These are phyloP conservation scores for Lepus europaeus DNA, from an alignment of 2,113 vertebrate genomes.

Conservation along the genomic window DNA sequence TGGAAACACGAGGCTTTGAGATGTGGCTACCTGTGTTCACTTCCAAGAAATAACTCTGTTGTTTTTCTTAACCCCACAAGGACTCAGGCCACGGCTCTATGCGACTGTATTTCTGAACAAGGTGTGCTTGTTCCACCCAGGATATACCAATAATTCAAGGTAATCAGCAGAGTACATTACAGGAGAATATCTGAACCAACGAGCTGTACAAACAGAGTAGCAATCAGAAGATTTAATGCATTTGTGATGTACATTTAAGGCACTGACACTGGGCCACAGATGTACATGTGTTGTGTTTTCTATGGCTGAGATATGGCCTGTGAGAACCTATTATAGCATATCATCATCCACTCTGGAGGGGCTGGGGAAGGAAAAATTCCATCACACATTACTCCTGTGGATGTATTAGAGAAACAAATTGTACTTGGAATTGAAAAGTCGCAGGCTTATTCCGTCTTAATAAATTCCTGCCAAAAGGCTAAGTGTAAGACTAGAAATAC, in stretches of 20 bases:
- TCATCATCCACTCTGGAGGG: constrained; percentile 90
- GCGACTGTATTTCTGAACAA: constrained; percentile 87
- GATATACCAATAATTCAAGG: constrained; percentile 93
- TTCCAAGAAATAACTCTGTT: constrained; percentile 68
- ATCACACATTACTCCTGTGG: constrained; percentile 95
- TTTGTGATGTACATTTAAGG: constrained; percentile 99
- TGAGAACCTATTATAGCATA: constrained; percentile 98
- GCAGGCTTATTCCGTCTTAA: constrained; percentile 98
- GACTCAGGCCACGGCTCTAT: constrained; percentile 85
- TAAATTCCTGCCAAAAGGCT: constrained; percentile 98
- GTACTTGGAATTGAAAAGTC: constrained; percentile 99
- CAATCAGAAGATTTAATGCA: constrained; percentile 98
- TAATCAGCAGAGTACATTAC: constrained; percentile 93
- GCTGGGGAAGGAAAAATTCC: constrained; percentile 94
- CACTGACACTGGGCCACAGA: constrained; percentile 97
- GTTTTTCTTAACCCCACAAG: constrained; percentile 79
- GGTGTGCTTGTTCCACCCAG: constrained; percentile 89
- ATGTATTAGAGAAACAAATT: constrained; percentile 99
- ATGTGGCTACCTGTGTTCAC: constrained; percentile 46
- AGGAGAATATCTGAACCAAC: constrained; percentile 93
- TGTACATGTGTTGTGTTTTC: constrained; percentile 99
- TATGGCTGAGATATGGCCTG: constrained; percentile 97
- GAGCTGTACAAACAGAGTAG: constrained; percentile 95
- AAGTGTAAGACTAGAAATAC: constrained; percentile 95
- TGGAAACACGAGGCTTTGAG: constrained; percentile 37